Evolutionary conservation across 2,888 invertebrate genomes (phyloP), one percentile per base, ranked within the genome.

Genomic region (Nemotelus pantherinus): DNA sequence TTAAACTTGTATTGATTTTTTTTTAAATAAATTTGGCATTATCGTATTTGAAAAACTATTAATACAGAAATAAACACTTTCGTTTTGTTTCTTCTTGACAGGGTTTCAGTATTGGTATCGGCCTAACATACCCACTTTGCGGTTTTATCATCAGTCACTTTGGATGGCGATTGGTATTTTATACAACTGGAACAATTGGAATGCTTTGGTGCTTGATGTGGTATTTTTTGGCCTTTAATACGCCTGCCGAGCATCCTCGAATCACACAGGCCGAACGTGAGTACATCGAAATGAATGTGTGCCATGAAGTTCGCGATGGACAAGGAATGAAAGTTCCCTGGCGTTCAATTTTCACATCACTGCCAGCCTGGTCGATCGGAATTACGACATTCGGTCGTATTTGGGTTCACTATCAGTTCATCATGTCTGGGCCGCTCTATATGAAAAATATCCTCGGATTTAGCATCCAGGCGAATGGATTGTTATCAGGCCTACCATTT

Each of bases 31-130:
- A 57, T 4, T 3, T 4, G 57, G n/a, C 39, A 25, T 57, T 25
- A 25, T 25, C 25, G 25, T 63, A 58, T 63, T 63, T 63, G 25
- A 63, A 39, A 43, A 50, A 50, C 50, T 50, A 25, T 50, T 50
- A 58, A 58, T 58, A 43, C 53, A 53, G 6, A 43, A 41, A 43
- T 43, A 44, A 64, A 39, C 43, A 64, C 43, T 65, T 25, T 65
- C 7, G n/a, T 64, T 6, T 75, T 63, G 39, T 44, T 75, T 70
- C 43, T 25, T 58, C 55, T 60, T 78, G 80, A 84, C 82, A 86
- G 89, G 92, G 93, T 83, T 93, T 93, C 87, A 92, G 92, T 84
- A 92, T 93, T 83, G 93, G 93, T 44, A 93, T 93, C 81, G 93
- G 93, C 6, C 85, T 93, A 81, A 93, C 92, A 50, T 93, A 93